Base-by-base conservation (phyloP, 2,888 invertebrate genomes). In the Drosophila atripex region DNA sequence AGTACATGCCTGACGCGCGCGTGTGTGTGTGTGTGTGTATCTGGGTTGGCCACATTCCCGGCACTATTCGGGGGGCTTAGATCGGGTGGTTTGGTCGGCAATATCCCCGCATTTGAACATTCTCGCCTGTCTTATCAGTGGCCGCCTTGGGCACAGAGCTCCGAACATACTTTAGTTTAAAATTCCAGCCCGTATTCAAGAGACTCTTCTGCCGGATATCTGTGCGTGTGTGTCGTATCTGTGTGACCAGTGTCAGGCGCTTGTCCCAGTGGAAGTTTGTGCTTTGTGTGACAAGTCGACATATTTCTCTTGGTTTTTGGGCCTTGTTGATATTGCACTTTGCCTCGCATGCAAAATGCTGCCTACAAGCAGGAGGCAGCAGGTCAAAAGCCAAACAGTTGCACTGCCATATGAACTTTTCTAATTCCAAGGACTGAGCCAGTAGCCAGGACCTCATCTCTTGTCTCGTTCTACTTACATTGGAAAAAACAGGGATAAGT, bases 251-350 rank as follows among this genome's bases (percentile, higher is more conserved):
- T 64, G 63, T 61, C 64, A 65, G 54, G 61, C 58, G 64, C 53
- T 60, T 76, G 71, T 73, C 60, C 82, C 65, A 58, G 58, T 65
- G 78, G 69, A 80, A 78, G 66, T 75, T 76, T 76, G 61, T 70
- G 53, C 78, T 58, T 63, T 86, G 71, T 86, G 69, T 79, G 88
- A 88, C 86, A 82, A 76, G 69, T 75, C 70, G 76, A 75, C 73
- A 86, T 83, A 85, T 75, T 70, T 76, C 64, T 59, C 59, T 23
- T 16, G 47, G 32, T 66, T 61, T 75, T 59, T 8, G 32, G 38
- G 32, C 66, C 58, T 78, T 87, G 89, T 82, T 76, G 86, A 85
- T 82, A 88, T 85, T 87, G 88, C 83, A 88, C 79, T 85, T 77
- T 82, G 88, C 64, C 57, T 82, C 73, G 82, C 82, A 83, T 88